These are phyloP conservation scores for Drosophila merina DNA, from an alignment of 2,888 invertebrate species.

Conservation along the genomic window DNA sequence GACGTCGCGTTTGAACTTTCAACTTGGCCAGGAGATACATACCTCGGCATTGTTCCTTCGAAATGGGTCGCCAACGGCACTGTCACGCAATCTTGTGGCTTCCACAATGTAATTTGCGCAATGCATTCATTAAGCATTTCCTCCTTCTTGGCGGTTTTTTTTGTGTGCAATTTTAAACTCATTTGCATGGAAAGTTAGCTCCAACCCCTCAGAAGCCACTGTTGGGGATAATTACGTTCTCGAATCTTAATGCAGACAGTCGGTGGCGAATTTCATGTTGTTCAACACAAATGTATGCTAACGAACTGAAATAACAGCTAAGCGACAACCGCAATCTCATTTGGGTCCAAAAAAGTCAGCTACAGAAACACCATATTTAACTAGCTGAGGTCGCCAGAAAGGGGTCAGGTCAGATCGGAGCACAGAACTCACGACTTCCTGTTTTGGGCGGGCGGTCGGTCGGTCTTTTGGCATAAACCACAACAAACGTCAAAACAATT, in stretches of 20 bases:
- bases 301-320: conserved; percentile 46
- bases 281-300: conserved; percentile 44
- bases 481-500: conserved; percentile 71
- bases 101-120: conserved; percentile 47
- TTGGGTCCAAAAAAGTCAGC: conserved; percentile 32
- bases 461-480: conserved; percentile 54
- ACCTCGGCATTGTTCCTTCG: neutral
- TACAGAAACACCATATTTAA: conserved; percentile 19
- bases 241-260: conserved; percentile 31
- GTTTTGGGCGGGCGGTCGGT: neutral
- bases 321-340: conserved; percentile 38
- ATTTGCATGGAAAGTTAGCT: conserved; percentile 57
- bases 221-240: conserved; percentile 54
- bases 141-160: conserved; percentile 15
- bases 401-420: conserved; percentile 1
- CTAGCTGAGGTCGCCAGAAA: conserved; percentile 10
- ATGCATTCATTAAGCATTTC: conserved; percentile 54
- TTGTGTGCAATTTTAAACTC: conserved; percentile 52
- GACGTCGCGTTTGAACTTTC: conserved; percentile 19
- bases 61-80: conserved; percentile 7
- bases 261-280: conserved; percentile 29
- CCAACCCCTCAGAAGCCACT: conserved; percentile 12
- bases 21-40: conserved; percentile 21
- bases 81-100: conserved; percentile 36
- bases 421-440: conserved; percentile 10